Conservation (phyloP, 2,797 vertebrate genomes). For the Linurgus olivaceus region DNA sequence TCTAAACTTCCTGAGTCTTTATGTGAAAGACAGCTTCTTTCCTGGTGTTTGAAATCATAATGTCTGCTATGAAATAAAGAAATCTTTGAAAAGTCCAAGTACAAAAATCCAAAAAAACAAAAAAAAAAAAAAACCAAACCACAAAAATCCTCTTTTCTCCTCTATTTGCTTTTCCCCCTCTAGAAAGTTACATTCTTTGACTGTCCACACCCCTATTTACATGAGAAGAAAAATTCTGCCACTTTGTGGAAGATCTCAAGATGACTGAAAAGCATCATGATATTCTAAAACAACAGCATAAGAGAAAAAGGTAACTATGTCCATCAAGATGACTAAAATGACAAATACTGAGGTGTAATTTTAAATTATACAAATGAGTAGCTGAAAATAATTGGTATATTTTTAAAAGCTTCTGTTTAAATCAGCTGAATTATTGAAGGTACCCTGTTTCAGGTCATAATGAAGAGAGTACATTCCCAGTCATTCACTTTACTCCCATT, state of each 20-base stretch:
- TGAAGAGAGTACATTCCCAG: not conserved
- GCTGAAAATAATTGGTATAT: not conserved
- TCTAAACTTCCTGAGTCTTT: constrained; percentile 45
- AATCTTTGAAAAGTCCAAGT: constrained; percentile 49
- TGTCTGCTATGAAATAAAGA: constrained; percentile 63
- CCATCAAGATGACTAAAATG: constrained; percentile 19
- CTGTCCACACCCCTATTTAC: constrained; percentile 66
- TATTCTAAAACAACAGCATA: constrained; percentile 62
- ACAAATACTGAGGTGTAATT: not conserved
- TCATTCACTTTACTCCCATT: not conserved
- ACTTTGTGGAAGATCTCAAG: constrained; percentile 66
- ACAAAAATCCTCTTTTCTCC: constrained; percentile 68
- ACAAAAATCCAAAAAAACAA: not conserved
- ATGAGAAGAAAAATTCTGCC: constrained; percentile 64
- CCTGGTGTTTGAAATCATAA: not conserved
- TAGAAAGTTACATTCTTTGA: constrained; percentile 73
- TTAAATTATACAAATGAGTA: not conserved
- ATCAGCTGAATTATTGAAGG: not conserved
- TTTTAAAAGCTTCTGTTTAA: not conserved
- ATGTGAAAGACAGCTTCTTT: constrained; percentile 34
- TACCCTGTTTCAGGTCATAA: not conserved
- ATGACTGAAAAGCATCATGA: constrained; percentile 65
- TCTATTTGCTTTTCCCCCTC: constrained; percentile 67
- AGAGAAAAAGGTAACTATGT: constrained; percentile 64
- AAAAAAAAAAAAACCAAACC: not conserved